Conservation (phyloP, 23 tunicate species). For the Styela clava region DNA sequence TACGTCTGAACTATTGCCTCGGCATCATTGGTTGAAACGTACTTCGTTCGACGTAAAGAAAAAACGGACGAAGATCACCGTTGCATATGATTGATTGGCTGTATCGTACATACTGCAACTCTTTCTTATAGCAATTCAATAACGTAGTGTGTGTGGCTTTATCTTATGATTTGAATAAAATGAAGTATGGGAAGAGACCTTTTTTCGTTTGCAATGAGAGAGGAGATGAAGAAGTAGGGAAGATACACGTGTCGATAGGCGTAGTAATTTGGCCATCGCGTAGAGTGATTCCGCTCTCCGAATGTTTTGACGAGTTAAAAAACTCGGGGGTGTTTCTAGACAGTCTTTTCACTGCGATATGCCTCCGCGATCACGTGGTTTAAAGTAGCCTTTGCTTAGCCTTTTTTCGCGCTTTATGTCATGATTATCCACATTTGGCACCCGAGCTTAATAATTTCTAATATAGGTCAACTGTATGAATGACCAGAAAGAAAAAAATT, state of each 20-base stretch:
- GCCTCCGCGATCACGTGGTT: conserved; percentile 34
- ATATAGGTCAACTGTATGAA: too few relatives aligned
- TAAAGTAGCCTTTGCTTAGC: conserved; percentile 5
- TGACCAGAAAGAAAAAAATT: too few relatives aligned
- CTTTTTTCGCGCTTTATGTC: neutral
- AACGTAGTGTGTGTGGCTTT: neutral
- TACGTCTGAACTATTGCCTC: neutral
- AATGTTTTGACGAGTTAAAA: neutral
- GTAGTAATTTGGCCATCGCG: too few relatives aligned
- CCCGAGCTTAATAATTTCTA: too few relatives aligned
- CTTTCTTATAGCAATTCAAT: neutral
- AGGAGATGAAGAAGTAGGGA: neutral
- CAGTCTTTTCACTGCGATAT: conserved; percentile 8
- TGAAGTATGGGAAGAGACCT: neutral
- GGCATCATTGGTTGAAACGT: neutral
- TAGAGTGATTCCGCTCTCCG: neutral
- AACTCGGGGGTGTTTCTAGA: neutral
- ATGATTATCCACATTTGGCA: neutral
- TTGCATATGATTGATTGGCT: neutral
- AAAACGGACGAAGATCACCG: neutral
- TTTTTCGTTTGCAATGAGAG: neutral
- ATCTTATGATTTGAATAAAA: neutral
- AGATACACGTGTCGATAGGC: neutral
- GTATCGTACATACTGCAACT: neutral
- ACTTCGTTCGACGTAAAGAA: neutral